phyloP scores from a whole-genome alignment of 64 coral and sea anemone genomes.

The Platygyra sinensis region DNA sequence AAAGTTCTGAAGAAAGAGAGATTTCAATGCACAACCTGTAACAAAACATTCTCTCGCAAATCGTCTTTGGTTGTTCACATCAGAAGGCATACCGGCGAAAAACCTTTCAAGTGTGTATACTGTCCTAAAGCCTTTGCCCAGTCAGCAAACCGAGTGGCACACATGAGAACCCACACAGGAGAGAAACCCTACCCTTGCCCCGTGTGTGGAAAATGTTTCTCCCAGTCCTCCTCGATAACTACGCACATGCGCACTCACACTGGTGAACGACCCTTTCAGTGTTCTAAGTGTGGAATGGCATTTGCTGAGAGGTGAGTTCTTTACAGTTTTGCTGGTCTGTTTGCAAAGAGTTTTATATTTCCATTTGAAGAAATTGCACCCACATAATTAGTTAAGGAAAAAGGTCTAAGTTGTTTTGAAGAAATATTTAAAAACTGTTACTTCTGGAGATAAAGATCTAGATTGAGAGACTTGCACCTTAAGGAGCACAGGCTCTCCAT shows the following conservation, averaged over 20 bases:
- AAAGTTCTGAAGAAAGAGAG: neutral
- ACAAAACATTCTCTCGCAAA: neutral
- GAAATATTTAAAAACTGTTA: too few species aligned
- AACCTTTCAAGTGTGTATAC: neutral
- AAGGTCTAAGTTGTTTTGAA: too few species aligned
- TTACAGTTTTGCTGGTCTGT: neutral
- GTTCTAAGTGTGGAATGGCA: constrained; percentile 7
- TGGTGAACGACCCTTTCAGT: neutral
- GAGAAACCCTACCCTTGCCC: constrained; percentile 13
- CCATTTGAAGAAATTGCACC: too few species aligned
- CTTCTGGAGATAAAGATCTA: too few species aligned
- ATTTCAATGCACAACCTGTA: constrained; percentile 3
- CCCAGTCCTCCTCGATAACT: constrained; percentile 16
- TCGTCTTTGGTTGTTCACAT: constrained; percentile 17
- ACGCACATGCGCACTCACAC: constrained; percentile 35
- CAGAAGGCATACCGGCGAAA: neutral
- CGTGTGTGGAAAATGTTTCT: neutral
- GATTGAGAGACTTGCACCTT: too few species aligned
- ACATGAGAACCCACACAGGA: constrained; percentile 4
- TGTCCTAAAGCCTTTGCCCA: constrained; percentile 1
- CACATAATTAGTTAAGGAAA: too few species aligned
- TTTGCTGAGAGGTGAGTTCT: neutral
- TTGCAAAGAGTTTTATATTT: too few species aligned
- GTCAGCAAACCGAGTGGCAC: neutral
- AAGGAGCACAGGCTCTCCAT: too few species aligned